Evolutionary conservation across 2,888 invertebrate species (phyloP).

Genomic region (Chrysomela aeneicollis): DNA sequence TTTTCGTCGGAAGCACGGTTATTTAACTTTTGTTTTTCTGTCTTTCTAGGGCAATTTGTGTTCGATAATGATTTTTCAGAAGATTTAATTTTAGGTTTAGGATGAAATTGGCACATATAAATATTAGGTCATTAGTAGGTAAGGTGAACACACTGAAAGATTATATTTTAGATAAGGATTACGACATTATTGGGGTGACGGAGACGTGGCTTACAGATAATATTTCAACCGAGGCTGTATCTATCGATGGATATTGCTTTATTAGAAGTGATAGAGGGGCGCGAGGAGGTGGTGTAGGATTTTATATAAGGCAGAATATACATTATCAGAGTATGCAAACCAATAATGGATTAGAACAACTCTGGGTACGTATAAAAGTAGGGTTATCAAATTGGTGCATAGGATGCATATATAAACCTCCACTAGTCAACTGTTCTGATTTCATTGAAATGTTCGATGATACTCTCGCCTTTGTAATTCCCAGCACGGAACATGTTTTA

Average conservation of each 20-base stretch:
- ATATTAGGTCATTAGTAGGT: slow-evolving; percentile 1
- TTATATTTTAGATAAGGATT: background rate
- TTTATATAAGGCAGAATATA: background rate
- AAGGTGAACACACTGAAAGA: background rate
- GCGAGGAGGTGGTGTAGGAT: slow-evolving; percentile 16
- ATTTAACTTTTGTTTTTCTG: background rate
- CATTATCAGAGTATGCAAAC: background rate
- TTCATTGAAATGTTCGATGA: background rate
- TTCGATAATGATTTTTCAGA: background rate
- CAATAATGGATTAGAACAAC: background rate
- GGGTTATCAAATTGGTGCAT: background rate
- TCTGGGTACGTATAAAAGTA: background rate
- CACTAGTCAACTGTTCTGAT: background rate
- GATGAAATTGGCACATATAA: slow-evolving; percentile 7
- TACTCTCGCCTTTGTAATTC: background rate
- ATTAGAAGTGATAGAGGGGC: slow-evolving; percentile 18
- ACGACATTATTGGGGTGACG: slow-evolving; percentile 16
- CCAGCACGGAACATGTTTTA: background rate
- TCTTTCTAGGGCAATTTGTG: background rate
- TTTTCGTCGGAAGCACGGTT: background rate
- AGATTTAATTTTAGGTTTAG: background rate
- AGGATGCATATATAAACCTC: background rate
- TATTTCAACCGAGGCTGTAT: slow-evolving; percentile 1
- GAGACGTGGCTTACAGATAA: slow-evolving; percentile 19
- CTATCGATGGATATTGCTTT: slow-evolving; percentile 18